Conservation (phyloP, 2,888 invertebrate species). For the Andrena haemorrhoa region DNA sequence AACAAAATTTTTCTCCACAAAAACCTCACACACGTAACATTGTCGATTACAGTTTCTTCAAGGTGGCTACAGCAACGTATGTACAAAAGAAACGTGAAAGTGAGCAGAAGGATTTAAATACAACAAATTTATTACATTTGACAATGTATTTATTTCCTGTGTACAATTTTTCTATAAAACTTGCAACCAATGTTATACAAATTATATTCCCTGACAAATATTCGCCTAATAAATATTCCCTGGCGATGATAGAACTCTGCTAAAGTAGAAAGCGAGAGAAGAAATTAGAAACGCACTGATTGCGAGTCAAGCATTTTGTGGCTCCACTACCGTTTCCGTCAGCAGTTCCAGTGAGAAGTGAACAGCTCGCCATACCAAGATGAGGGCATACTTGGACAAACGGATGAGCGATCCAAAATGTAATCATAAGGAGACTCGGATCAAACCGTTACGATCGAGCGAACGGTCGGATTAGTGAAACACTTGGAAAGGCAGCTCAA, state of each 20-base stretch:
- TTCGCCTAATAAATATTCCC: no score
- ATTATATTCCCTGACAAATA: no score
- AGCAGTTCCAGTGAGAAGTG: not conserved
- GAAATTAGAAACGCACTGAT: not conserved
- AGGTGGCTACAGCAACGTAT: no score
- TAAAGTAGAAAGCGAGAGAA: not conserved
- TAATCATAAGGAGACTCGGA: conserved; percentile 58
- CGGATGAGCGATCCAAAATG: conserved; percentile 47
- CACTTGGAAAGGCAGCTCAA: conserved; percentile 84
- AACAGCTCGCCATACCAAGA: not conserved
- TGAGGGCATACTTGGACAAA: conserved; percentile 47
- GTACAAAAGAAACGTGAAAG: no score
- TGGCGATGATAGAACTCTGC: not conserved
- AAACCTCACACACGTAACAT: no score
- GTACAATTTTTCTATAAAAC: no score
- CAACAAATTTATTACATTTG: no score
- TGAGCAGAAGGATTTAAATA: no score
- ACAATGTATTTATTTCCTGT: no score
- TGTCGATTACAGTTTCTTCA: no score
- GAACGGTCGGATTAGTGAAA: conserved; percentile 77
- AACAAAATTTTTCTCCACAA: no score
- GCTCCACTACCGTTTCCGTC: not conserved
- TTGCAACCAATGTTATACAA: no score
- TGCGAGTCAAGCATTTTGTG: not conserved
- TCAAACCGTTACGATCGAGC: conserved; percentile 62